Percentiles rank a stretch among this genome's conserved stretches.
These are phyloP conservation scores for Drosophila chauvacae DNA, from an alignment of 1,140 invertebrate species.

Conservation along the genomic window DNA sequence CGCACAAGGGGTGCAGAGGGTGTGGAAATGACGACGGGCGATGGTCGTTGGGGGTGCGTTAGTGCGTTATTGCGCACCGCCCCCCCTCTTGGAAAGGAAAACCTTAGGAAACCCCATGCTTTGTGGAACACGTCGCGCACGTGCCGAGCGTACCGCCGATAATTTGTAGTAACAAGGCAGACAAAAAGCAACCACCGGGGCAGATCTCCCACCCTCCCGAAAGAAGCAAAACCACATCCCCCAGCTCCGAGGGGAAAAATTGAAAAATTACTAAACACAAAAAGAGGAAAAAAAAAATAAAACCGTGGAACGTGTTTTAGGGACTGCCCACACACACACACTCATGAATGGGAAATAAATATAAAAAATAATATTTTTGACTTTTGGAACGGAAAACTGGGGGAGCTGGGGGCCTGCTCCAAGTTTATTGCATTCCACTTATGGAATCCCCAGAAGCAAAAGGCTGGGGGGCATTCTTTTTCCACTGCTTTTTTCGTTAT, in stretches of 20 bases:
- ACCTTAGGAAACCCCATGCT: slow-evolving; percentile 1
- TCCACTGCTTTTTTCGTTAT: slow-evolving; percentile 1
- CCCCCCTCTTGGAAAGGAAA: neutral
- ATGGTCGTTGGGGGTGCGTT: neutral
- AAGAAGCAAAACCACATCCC: slow-evolving; percentile 14
- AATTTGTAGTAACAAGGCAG: slow-evolving; percentile 78
- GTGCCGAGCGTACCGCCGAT: slow-evolving; percentile 70
- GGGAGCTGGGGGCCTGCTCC: slow-evolving; percentile 19
- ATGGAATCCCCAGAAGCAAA: slow-evolving; percentile 35
- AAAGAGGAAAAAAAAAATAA: neutral
- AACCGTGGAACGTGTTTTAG: slow-evolving; percentile 37
- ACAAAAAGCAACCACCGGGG: slow-evolving; percentile 56
- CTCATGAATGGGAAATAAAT: slow-evolving; percentile 36
- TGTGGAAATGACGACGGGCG: neutral
- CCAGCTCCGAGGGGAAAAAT: slow-evolving; percentile 32
- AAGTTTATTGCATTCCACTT: slow-evolving; percentile 77
- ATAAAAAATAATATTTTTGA: slow-evolving; percentile 44
- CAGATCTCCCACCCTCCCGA: slow-evolving; percentile 7
- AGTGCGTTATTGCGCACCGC: slow-evolving; percentile 1
- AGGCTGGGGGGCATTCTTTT: slow-evolving; percentile 14
- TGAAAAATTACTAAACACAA: slow-evolving; percentile 71
- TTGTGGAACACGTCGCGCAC: slow-evolving; percentile 52
- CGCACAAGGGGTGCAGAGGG: slow-evolving; percentile 1
- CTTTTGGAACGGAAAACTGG: slow-evolving; percentile 19
- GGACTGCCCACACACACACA: slow-evolving; percentile 29